Base-by-base conservation (phyloP, 2,797 vertebrate genomes). In the Cyclura pinguis region DNA sequence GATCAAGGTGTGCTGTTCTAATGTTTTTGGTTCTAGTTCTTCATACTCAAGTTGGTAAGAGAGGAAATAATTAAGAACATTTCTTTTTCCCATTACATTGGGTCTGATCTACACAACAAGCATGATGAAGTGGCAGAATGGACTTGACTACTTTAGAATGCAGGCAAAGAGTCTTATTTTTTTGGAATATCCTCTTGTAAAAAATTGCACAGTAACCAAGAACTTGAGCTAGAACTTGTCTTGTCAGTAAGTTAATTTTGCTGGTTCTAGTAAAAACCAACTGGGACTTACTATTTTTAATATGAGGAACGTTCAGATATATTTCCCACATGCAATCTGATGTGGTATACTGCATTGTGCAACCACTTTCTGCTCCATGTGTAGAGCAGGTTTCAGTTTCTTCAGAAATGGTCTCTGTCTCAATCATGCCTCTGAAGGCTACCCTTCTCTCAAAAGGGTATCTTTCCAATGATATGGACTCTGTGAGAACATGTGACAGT, bases 21-120 rank as follows among this genome's bases (percentile, higher is more conserved):
- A 35, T 2, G 6, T 42, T 67, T 50, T 24, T 59, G 24, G 8
- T 4, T 22, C 35, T 57, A 0, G 0, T 7, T 42, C 32, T 5
- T 80, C 20, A 6, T 10, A 16, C 10, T 22, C 20, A 76, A 76
- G 38, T 3, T 32, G 24, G 18, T 3, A 35, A 67, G 1, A 67
- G 42, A 3, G 5, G 42, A 52, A 74, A 55, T 42, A 62, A 62
- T 76, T 32, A 32, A 50, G 42, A 64, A 12, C 8, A 0, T 10
- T 86, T 62, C 42, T 8, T 38, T 50, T 57, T 27, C 47, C 9
- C 16, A 12, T 16, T n/a, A 32, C 13, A 38, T 18, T 14, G 59
- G 42, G 20, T 6, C n/a, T 12, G 87, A 3, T 42, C 88, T 52
- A 16, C 20, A 20, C 35, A 52, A 0, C 2, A 29, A n/a, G 27